Conservation (phyloP, 1,140 invertebrate genomes). For the Sminthurides bifidus region DNA sequence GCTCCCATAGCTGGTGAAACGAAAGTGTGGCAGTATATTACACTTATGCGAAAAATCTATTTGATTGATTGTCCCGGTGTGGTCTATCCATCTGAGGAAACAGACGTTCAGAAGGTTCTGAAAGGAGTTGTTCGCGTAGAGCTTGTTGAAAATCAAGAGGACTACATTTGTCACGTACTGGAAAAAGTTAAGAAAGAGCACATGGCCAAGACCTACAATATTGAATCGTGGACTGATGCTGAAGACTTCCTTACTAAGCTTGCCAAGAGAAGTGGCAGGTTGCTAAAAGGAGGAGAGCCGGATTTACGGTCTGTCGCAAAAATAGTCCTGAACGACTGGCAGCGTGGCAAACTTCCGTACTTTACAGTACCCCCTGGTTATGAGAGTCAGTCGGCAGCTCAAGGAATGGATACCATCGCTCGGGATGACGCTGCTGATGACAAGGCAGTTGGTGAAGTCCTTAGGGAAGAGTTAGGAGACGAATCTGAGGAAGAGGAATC, state of each 20-base stretch:
- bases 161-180: slow-evolving; percentile 79
- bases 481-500: slow-evolving; percentile 14
- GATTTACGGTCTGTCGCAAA: slow-evolving; percentile 76
- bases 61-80: slow-evolving; percentile 98
- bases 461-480: slow-evolving; percentile 19
- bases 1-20: slow-evolving; percentile 99
- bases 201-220: slow-evolving; percentile 80
- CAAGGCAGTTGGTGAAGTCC: not conserved
- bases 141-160: slow-evolving; percentile 83
- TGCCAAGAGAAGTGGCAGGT: slow-evolving; percentile 70
- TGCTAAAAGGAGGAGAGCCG: slow-evolving; percentile 92
- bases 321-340: slow-evolving; percentile 98
- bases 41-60: slow-evolving; percentile 92
- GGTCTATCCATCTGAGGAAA: slow-evolving; percentile 77
- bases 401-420: not conserved
- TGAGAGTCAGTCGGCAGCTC: slow-evolving; percentile 35
- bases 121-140: slow-evolving; percentile 94
- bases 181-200: slow-evolving; percentile 82
- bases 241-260: slow-evolving; percentile 88
- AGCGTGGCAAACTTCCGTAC: slow-evolving; percentile 91
- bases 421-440: not conserved
- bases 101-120: slow-evolving; percentile 87
- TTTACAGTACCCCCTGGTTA: slow-evolving; percentile 64
- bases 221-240: slow-evolving; percentile 61
- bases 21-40: slow-evolving; percentile 99